Evolutionary conservation across 2,888 invertebrate genomes (phyloP).

Genomic region (Lasioglossum villosulum): DNA sequence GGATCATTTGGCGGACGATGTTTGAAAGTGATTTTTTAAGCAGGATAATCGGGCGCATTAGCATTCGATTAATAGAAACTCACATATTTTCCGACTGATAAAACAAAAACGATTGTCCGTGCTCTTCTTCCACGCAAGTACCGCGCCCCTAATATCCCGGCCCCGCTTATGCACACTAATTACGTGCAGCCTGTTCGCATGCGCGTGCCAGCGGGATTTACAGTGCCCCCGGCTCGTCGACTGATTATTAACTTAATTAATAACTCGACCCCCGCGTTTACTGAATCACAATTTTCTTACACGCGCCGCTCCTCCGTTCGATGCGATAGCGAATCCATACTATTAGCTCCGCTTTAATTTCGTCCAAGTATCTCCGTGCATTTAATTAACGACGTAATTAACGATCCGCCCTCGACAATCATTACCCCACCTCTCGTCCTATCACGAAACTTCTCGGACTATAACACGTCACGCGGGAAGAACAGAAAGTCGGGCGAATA

Average conservation of each 20-base stretch:
- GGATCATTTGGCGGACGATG: neutral
- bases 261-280: constrained; percentile 40
- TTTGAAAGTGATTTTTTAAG: neutral
- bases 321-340: constrained; percentile 24
- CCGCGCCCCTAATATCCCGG: neutral
- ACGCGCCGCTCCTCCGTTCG: constrained; percentile 20
- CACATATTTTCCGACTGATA: neutral
- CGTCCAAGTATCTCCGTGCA: neutral
- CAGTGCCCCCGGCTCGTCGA: neutral
- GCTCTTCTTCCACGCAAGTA: neutral
- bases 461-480: constrained; percentile 2
- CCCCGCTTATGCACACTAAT: constrained; percentile 35
- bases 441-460: neutral
- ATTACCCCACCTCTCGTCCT: neutral
- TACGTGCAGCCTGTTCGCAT: constrained; percentile 36
- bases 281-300: constrained; percentile 40
- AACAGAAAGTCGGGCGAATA: neutral
- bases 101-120: neutral
- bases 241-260: constrained; percentile 53
- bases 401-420: constrained; percentile 29
- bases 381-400: constrained; percentile 55
- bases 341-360: constrained; percentile 29
- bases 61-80: neutral
- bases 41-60: neutral
- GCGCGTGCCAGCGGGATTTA: constrained; percentile 38